These are phyloP conservation scores for Xerus rutilus DNA, from an alignment of 2,797 vertebrate species.

Conservation along the genomic window DNA sequence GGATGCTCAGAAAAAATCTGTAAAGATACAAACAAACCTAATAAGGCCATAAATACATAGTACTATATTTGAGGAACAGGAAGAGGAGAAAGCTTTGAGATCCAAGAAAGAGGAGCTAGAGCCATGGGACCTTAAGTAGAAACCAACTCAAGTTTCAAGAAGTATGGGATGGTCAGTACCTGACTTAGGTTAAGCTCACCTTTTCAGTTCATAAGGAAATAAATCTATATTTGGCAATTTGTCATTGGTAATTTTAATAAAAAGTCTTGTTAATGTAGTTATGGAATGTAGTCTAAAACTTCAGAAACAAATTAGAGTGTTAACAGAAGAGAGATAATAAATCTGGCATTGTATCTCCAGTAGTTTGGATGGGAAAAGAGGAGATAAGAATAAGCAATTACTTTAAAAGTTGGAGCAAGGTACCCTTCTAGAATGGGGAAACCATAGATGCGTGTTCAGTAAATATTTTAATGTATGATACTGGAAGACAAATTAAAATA, in stretches of 20 bases:
- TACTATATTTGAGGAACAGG: background rate
- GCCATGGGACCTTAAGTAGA: background rate
- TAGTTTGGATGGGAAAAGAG: background rate
- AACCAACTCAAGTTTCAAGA: too few relatives aligned
- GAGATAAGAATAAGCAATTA: background rate
- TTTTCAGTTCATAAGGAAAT: background rate
- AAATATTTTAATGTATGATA: background rate
- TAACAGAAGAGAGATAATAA: conserved; percentile 25
- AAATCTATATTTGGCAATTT: background rate
- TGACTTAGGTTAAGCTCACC: background rate
- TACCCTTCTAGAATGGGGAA: background rate
- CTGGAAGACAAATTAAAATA: background rate
- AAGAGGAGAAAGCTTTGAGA: background rate
- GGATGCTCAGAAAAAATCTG: background rate
- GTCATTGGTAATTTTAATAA: background rate
- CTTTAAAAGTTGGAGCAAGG: background rate
- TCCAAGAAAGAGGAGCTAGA: background rate
- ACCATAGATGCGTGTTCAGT: background rate
- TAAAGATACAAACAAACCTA: background rate
- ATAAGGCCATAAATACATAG: background rate
- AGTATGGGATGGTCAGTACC: background rate
- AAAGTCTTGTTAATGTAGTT: background rate
- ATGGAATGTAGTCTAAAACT: background rate
- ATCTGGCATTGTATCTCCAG: background rate
- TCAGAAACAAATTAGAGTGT: background rate